These are phyloP conservation scores for Mormyrus iriodes DNA, from an alignment of 2,113 vertebrate genomes.

Conservation along the genomic window DNA sequence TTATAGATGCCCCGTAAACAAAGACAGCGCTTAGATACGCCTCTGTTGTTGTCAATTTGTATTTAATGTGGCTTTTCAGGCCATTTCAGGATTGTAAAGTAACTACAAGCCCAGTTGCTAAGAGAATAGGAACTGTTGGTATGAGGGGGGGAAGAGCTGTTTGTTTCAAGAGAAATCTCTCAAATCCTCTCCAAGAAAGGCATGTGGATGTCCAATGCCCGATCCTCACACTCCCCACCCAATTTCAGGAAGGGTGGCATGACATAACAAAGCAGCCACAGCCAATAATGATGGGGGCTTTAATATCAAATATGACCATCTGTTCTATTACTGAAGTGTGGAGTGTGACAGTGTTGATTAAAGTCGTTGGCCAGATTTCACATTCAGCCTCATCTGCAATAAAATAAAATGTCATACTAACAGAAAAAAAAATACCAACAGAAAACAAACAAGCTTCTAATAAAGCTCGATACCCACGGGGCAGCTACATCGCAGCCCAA, in stretches of 20 bases:
- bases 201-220: not conserved
- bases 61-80: not conserved
- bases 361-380: not conserved
- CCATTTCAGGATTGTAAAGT: not conserved
- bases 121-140: conserved; percentile 8
- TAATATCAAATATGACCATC: not conserved
- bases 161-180: not conserved
- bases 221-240: not conserved
- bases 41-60: not conserved
- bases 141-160: conserved; percentile 13
- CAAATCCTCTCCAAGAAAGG: not conserved
- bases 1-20: not conserved
- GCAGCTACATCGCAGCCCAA: not conserved
- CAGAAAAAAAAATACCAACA: not conserved
- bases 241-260: not conserved
- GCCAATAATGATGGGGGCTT: not conserved
- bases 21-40: not conserved
- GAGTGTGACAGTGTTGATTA: conserved; percentile 13
- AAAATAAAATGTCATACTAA: not conserved
- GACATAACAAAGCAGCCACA: not conserved
- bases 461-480: not conserved
- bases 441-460: not conserved
- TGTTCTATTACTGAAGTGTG: not conserved
- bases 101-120: conserved; percentile 10
- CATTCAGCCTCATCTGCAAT: not conserved